phyloP scores from a whole-genome alignment of 2,797 vertebrate genomes.

The Oceanodroma leucorhoa region DNA sequence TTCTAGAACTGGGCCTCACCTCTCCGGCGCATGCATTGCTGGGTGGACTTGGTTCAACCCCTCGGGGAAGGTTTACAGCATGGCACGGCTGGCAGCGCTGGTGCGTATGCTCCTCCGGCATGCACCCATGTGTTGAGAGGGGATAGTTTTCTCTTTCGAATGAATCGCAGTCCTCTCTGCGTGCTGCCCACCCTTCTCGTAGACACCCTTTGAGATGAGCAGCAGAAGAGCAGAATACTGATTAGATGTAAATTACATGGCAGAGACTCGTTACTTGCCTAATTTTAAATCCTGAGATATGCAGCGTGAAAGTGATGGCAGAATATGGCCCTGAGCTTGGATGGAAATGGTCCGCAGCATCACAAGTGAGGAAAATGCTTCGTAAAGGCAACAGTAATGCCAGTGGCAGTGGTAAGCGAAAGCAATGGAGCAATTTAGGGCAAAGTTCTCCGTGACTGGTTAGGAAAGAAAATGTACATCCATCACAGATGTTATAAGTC shows the following conservation, averaged over 20 bases:
- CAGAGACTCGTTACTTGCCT: conserved; percentile 63
- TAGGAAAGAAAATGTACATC: not conserved
- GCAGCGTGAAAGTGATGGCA: conserved; percentile 60
- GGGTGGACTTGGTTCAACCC: not conserved
- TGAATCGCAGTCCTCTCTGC: conserved; percentile 31
- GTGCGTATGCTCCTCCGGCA: not conserved
- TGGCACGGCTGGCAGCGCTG: not conserved
- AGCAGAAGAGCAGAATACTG: conserved; percentile 59
- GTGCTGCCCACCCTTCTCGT: conserved; percentile 56
- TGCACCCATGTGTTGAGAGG: not conserved
- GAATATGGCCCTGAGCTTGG: conserved; percentile 61
- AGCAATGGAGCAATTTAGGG: conserved; percentile 31
- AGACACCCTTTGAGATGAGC: conserved; percentile 58
- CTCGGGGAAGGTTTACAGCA: fast-evolving
- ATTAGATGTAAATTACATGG: conserved; percentile 64
- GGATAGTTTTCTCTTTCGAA: conserved; percentile 24
- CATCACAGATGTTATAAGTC: not conserved
- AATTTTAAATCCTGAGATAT: conserved; percentile 67
- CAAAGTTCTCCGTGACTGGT: conserved; percentile 19
- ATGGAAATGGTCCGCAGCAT: conserved; percentile 52
- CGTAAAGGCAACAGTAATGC: conserved; percentile 38
- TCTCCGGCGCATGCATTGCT: not conserved
- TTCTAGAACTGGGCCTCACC: not conserved
- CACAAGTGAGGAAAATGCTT: conserved; percentile 46
- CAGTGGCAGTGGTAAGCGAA: not conserved